Base-by-base conservation (phyloP, 2,113 vertebrate genomes). In the Felis chaus region DNA sequence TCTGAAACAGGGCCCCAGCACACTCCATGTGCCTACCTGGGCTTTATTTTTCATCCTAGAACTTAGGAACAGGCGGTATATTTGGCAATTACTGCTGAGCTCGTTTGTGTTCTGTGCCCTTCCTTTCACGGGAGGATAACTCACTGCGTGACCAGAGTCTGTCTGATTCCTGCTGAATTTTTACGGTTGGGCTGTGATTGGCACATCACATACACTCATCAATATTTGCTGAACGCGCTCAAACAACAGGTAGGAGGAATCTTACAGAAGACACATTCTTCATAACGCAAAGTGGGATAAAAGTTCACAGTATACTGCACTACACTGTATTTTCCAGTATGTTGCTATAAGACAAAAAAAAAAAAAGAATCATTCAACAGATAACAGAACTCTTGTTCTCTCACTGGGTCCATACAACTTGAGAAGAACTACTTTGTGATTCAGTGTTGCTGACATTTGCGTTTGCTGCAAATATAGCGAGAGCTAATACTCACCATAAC, bases 351-450 rank as follows among this genome's bases (percentile, higher is more conserved):
- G 33, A 7, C n/a, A 89, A 27, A 14, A 65, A 74, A 33, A 41
- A 76, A 11, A 15, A 16, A 7, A 7, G 23, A 36, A 7, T 19
- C 73, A 31, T 36, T 90, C 14, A 1, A 33, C 3, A 48, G 14
- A 48, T 1, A 16, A 16, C 8, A 45, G 19, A 27, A 76, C 7
- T 27, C 21, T 48, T 65, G 8, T 16, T 65, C 55, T 45, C 19
- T 11, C 19, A 25, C 2, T 2, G 39, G n/a, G 71, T n/a, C 9
- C 21, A 5, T 7, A 73, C 16, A 14, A 27, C 10, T 21, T 1
- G 55, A 7, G 29, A 48, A 12, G 13, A 23, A 6, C 18, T 39
- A 15, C n/a, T 25, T 7, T 29, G n/a, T 7, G 7, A 41, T 3
- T 73, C 50, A 1, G 15, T 14, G 14, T 1, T 8, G n/a, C 53